Percentiles rank a stretch among this genome's conserved stretches.
phyloP scores from a whole-genome alignment of 2,113 vertebrate species.

The Embiotoca jacksoni region DNA sequence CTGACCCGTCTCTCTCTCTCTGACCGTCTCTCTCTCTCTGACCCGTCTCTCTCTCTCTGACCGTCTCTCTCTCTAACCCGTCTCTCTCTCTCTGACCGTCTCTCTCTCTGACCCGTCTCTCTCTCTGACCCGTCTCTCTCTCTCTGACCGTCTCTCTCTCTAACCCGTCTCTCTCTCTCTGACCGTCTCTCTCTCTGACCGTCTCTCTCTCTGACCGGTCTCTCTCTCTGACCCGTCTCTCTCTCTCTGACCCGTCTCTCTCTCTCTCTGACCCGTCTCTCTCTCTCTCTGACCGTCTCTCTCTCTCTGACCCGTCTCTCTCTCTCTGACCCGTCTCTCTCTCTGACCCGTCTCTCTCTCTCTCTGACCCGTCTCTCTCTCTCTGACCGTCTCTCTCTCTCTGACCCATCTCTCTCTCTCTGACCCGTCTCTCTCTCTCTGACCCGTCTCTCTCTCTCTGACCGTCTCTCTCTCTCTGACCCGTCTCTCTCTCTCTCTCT shows the following conservation, averaged over 20 bases:
- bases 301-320: neutral
- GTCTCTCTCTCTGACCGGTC: no score
- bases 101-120: no score
- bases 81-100: constrained; percentile 6
- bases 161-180: neutral
- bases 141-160: neutral
- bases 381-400: no score
- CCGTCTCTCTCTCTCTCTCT: no score
- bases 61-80: neutral
- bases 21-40: neutral
- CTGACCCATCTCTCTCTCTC: no score
- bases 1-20: neutral
- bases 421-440: no score
- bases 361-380: no score
- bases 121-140: constrained; percentile 81
- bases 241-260: no score
- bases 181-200: neutral
- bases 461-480: no score
- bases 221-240: neutral
- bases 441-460: no score
- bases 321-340: no score
- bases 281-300: constrained; percentile 12
- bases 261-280: neutral
- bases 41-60: neutral
- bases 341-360: no score